Evolutionary conservation across 2,888 invertebrate genomes (phyloP).

Genomic region (Pycnomerus fuliginosus): DNA sequence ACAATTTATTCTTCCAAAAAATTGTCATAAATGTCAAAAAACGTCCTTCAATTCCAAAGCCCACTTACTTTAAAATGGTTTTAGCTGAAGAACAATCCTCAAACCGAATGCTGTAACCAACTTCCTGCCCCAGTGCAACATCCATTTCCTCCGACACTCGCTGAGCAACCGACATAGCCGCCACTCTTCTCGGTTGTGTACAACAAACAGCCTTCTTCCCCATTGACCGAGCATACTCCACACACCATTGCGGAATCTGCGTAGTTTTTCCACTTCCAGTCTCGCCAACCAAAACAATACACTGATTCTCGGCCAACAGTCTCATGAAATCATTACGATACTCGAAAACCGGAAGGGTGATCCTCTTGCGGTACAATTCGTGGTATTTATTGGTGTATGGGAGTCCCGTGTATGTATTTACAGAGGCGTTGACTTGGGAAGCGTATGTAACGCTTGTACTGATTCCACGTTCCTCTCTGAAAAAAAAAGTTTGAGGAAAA

Average conservation of each 20-base stretch:
- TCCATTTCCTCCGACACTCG: slow-evolving; percentile 99
- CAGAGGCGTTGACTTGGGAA: slow-evolving; percentile 52
- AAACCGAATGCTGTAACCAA: slow-evolving; percentile 97
- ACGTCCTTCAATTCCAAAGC: slow-evolving; percentile 1
- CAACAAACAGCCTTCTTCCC: slow-evolving; percentile 86
- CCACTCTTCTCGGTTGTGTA: slow-evolving; percentile 95
- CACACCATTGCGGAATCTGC: slow-evolving; percentile 97
- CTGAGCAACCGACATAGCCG: slow-evolving; percentile 99
- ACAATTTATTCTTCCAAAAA: no score
- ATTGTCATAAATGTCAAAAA: no score
- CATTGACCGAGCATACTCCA: slow-evolving; percentile 67
- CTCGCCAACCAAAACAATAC: slow-evolving; percentile 96
- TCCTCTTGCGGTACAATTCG: slow-evolving; percentile 84
- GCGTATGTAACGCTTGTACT: slow-evolving; percentile 42
- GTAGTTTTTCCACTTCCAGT: slow-evolving; percentile 99
- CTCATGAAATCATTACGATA: slow-evolving; percentile 96
- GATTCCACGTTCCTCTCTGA: slow-evolving; percentile 61
- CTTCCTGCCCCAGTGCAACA: slow-evolving; percentile 86
- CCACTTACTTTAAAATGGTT: slow-evolving; percentile 83
- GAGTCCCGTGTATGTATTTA: slow-evolving; percentile 78
- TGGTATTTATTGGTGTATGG: slow-evolving; percentile 89
- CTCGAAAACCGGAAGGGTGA: slow-evolving; percentile 95
- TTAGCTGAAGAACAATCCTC: slow-evolving; percentile 96
- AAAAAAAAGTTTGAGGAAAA: slow-evolving; percentile 17
- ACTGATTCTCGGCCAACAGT: slow-evolving; percentile 87